Conservation (phyloP, 2,797 vertebrate species). For the Lepus townsendii region DNA sequence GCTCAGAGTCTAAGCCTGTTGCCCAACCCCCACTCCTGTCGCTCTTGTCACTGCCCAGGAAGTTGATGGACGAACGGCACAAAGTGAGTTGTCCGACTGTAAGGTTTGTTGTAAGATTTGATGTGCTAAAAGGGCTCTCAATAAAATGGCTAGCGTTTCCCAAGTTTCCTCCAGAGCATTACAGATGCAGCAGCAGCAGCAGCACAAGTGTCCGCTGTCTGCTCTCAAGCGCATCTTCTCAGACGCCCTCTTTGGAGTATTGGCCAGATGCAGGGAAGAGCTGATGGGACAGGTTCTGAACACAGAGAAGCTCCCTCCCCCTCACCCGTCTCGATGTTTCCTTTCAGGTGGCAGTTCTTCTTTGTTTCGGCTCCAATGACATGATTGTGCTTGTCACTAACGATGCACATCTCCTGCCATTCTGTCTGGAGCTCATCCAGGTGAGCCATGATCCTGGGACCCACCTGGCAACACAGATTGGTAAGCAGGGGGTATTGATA, state of each 20-base stretch:
- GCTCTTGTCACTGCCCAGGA: neutral
- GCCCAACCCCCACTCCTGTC: too few species aligned
- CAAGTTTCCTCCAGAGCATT: neutral
- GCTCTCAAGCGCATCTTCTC: neutral
- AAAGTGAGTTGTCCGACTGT: neutral
- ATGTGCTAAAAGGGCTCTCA: neutral
- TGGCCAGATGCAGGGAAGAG: neutral
- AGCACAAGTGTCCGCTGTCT: neutral
- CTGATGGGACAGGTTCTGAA: neutral
- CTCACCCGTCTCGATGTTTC: constrained; percentile 95
- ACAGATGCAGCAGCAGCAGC: neutral
- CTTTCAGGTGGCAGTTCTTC: constrained; percentile 96
- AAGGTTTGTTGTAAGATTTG: too few species aligned
- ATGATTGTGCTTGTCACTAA: constrained; percentile 93
- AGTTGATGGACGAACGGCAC: too few species aligned
- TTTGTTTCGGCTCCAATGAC: constrained; percentile 94
- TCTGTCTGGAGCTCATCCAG: constrained; percentile 93
- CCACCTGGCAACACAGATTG: too few species aligned
- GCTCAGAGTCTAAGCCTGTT: neutral
- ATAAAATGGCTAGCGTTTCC: neutral
- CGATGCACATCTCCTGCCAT: constrained; percentile 95
- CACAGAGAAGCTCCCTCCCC: neutral
- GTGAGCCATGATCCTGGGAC: too few species aligned
- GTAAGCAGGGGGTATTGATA: too few species aligned
- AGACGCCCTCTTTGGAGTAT: neutral